Evolutionary conservation across 1,140 invertebrate genomes (phyloP), one percentile per base, ranked within the genome.

Genomic region (Drosophila albomicans): DNA sequence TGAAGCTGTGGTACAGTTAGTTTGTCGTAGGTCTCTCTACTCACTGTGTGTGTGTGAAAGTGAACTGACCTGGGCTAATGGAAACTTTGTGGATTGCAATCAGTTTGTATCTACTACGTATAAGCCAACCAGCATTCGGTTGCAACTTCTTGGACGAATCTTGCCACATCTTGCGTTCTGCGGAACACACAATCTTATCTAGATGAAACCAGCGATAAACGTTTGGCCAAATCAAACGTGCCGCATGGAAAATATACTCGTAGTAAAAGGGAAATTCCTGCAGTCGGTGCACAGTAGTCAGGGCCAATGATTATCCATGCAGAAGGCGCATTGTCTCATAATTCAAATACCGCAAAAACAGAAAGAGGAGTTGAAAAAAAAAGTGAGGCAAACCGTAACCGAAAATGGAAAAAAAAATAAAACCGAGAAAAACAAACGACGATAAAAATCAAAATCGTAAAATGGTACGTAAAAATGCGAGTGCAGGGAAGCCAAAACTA

Each of bases 381-480:
- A 73, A 74, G 5, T 20, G 48, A 35, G 51, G 35, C 28, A 62
- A 61, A 45, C 16, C 20, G 20, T 25, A 25, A 25, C 20, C 20
- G 20, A 25, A 25, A 25, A 25, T 25, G 20, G 4, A 25, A 25
- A 25, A 20, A 54, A 48, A 30, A 62, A 35, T 16, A 51, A 67
- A 62, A 72, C 62, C 28, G 32, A 69, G 71, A 61, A 67, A 77
- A 74, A 77, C 48, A 52, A 69, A 70, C 28, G n/a, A 58, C 65
- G 82, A 88, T 88, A 88, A 69, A 73, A 75, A 88, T 88, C 84
- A 74, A 89, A 88, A 88, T 89, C 73, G 77, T 88, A 88, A 87
- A 86, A 86, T 86, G 82, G 76, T 82, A 82, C 82, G 82, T 65
- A 86, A 88, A 87, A 88, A 89, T 88, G 84, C 48, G 51, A 64